A percentile compares a stretch with the other conserved stretches of the same genome.
Conservation (phyloP, 1,140 invertebrate species). For the Drosophila azteca region DNA sequence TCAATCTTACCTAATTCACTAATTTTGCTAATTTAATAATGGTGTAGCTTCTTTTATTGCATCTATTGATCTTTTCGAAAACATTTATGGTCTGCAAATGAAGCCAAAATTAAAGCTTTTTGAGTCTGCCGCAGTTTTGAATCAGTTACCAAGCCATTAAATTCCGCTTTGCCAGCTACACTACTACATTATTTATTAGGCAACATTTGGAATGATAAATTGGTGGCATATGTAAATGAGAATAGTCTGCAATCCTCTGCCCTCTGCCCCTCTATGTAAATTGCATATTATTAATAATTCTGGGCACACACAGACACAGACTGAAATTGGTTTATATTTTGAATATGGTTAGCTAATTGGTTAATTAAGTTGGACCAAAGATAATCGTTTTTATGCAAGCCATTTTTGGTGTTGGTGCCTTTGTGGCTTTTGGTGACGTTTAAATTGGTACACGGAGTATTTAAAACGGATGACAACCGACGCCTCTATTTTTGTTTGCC, state of each 20-base stretch:
- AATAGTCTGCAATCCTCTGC: constrained; percentile 5
- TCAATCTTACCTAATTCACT: too few relatives aligned
- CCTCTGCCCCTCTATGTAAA: constrained; percentile 1
- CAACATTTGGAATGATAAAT: constrained; percentile 31
- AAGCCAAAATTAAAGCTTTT: too few relatives aligned
- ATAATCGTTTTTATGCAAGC: constrained; percentile 33
- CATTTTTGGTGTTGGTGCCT: too few relatives aligned
- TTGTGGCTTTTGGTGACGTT: constrained; percentile 19
- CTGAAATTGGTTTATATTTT: constrained; percentile 9
- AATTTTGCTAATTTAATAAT: too few relatives aligned
- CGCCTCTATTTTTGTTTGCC: constrained; percentile 13
- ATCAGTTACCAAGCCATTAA: too few relatives aligned
- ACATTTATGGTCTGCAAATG: too few relatives aligned
- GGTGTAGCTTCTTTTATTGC: too few relatives aligned
- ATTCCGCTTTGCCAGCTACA: too few relatives aligned
- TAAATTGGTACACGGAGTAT: constrained; percentile 12
- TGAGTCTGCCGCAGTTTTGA: too few relatives aligned
- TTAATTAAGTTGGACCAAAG: constrained; percentile 57
- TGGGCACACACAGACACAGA: constrained; percentile 4
- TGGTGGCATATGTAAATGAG: constrained; percentile 16
- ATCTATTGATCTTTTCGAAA: too few relatives aligned
- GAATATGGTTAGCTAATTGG: constrained; percentile 59
- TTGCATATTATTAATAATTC: constrained; percentile 40
- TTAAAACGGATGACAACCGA: constrained; percentile 47
- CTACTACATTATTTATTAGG: constrained; percentile 31